phyloP scores from a whole-genome alignment of 2,113 vertebrate species.

The Labeo rohita region DNA sequence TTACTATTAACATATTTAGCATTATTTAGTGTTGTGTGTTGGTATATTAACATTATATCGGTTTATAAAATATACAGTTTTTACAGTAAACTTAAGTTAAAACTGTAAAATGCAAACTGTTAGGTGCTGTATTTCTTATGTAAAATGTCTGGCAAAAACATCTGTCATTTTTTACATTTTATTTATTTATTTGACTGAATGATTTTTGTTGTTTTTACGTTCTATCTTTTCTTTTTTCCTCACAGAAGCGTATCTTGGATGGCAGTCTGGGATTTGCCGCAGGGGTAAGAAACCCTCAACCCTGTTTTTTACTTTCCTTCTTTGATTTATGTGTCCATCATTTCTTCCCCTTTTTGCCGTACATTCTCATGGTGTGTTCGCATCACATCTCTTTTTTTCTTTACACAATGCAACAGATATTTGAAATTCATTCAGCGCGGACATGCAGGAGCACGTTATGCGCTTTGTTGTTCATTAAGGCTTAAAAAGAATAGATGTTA shows the following conservation, averaged over 20 bases:
- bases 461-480: not conserved
- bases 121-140: no score
- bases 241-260: slow-evolving; percentile 90
- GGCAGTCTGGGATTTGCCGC: slow-evolving; percentile 97
- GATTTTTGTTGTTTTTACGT: not conserved
- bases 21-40: not conserved
- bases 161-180: no score
- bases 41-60: not conserved
- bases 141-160: no score
- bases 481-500: not conserved
- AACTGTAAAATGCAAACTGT: no score
- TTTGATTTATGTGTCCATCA: not conserved
- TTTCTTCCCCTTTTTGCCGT: not conserved
- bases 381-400: not conserved
- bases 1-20: not conserved
- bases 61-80: not conserved
- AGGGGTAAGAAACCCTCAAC: slow-evolving; percentile 82
- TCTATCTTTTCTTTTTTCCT: slow-evolving; percentile 40
- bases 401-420: not conserved
- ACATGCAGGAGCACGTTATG: not conserved
- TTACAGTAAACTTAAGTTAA: no score
- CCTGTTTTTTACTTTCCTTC: not conserved
- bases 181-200: no score
- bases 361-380: not conserved
- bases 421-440: not conserved